Conservation (phyloP, 2,797 vertebrate species). For the Betta splendens region DNA sequence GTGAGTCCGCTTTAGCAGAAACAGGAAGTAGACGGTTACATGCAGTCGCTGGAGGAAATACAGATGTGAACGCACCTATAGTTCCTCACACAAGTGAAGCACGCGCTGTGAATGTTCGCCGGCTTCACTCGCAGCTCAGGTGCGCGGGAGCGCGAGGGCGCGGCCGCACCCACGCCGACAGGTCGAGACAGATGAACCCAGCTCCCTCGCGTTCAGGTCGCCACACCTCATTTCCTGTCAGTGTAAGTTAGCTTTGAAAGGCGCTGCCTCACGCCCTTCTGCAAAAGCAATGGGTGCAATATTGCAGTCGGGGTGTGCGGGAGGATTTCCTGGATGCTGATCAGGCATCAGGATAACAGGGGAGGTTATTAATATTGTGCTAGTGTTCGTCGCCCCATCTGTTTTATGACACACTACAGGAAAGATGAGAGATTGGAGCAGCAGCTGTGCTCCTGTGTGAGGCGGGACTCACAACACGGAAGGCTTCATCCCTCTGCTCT, state of each 20-base stretch:
- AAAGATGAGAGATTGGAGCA: neutral
- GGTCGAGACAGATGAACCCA: slow-evolving; percentile 53
- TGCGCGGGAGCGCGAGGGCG: slow-evolving; percentile 5
- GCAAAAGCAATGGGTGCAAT: slow-evolving; percentile 1
- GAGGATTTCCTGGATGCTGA: neutral
- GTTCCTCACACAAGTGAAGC: no score
- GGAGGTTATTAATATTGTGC: slow-evolving; percentile 6
- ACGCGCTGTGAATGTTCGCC: no score
- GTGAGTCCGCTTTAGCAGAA: slow-evolving; percentile 80
- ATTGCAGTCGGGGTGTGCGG: slow-evolving; percentile 6
- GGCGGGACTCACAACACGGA: no score
- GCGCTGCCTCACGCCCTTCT: slow-evolving; percentile 16
- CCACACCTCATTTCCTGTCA: slow-evolving; percentile 35
- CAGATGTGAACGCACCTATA: no score
- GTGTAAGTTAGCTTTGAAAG: neutral
- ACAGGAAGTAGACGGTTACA: neutral
- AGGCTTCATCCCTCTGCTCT: slow-evolving; percentile 33
- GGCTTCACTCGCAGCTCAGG: slow-evolving; percentile 34
- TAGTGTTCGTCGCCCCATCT: neutral
- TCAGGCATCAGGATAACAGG: neutral
- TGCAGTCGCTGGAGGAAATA: no score
- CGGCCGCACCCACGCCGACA: slow-evolving; percentile 58
- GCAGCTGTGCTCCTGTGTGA: neutral
- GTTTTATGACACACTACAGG: neutral
- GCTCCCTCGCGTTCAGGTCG: slow-evolving; percentile 32